A percentile compares a stretch with the other conserved stretches of the same genome.
Conservation (phyloP, 2,888 invertebrate genomes). For the Lasioglossum morio region DNA sequence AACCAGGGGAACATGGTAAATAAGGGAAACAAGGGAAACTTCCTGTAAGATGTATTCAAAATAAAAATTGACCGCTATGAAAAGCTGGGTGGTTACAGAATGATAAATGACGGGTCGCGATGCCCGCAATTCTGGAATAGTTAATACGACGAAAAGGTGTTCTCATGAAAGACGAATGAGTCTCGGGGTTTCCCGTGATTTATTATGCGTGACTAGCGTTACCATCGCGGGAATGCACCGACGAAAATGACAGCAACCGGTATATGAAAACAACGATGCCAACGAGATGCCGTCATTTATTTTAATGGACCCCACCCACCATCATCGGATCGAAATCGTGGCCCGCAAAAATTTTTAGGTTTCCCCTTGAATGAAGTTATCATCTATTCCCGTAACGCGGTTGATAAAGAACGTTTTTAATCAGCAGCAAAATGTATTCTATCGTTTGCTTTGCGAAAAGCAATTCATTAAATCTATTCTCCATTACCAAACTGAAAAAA, state of each 20-base stretch:
- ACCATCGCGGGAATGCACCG: conserved; percentile 9
- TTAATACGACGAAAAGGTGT: conserved; percentile 47
- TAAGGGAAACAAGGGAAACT: background rate
- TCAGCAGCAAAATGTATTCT: background rate
- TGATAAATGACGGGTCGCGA: conserved; percentile 39
- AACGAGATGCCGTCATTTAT: background rate
- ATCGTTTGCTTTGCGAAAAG: background rate
- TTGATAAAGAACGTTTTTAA: conserved; percentile 14
- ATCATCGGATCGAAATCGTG: background rate
- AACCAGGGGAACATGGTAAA: background rate
- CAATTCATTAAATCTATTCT: conserved; percentile 25
- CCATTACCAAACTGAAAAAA: background rate
- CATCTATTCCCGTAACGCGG: background rate
- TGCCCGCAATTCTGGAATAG: conserved; percentile 36
- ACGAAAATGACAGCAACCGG: conserved; percentile 6
- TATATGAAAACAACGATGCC: conserved; percentile 13
- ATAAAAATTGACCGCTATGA: conserved; percentile 10
- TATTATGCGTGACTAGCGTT: conserved; percentile 27
- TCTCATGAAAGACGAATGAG: conserved; percentile 44
- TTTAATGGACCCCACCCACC: background rate
- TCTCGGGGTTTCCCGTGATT: conserved; percentile 37
- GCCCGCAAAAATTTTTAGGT: background rate
- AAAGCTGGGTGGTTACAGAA: conserved; percentile 12
- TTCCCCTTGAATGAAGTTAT: background rate
- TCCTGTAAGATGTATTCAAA: background rate